phyloP scores from a whole-genome alignment of 2,888 invertebrate species.

The Bedellia somnulentella region DNA sequence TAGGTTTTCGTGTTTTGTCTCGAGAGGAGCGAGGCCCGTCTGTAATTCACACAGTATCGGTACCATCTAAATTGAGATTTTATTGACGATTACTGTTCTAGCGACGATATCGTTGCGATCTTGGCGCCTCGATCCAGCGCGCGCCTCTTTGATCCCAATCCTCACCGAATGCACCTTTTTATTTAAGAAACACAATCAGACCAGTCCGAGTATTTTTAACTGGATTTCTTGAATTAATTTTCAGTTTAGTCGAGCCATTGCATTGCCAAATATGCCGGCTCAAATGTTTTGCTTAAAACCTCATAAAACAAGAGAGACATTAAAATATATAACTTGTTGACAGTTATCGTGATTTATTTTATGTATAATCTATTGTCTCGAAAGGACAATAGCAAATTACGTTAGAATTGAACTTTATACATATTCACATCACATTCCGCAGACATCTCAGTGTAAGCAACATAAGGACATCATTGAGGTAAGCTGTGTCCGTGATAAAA shows the following conservation, averaged over 20 bases:
- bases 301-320: no score
- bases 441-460: no score
- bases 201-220: no score
- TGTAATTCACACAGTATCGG: constrained; percentile 57
- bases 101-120: constrained; percentile 57
- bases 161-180: constrained; percentile 1
- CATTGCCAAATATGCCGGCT: no score
- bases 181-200: constrained; percentile 1
- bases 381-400: constrained; percentile 21
- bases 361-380: constrained; percentile 31
- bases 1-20: constrained; percentile 56
- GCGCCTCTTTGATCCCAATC: constrained; percentile 26
- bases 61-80: constrained; percentile 61
- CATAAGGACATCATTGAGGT: no score
- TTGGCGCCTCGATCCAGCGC: constrained; percentile 42
- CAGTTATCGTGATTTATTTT: constrained; percentile 27
- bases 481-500: no score
- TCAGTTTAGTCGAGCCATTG: no score
- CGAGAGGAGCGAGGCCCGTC: constrained; percentile 26
- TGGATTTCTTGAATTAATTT: no score
- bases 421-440: no score
- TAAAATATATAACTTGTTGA: no score
- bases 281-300: no score
- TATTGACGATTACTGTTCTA: constrained; percentile 61
- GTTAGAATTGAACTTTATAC: no score